Percentiles rank a stretch among this genome's conserved stretches.
These are phyloP conservation scores for Brachirus orientalis DNA, from an alignment of 2,113 vertebrate species.

Conservation along the genomic window DNA sequence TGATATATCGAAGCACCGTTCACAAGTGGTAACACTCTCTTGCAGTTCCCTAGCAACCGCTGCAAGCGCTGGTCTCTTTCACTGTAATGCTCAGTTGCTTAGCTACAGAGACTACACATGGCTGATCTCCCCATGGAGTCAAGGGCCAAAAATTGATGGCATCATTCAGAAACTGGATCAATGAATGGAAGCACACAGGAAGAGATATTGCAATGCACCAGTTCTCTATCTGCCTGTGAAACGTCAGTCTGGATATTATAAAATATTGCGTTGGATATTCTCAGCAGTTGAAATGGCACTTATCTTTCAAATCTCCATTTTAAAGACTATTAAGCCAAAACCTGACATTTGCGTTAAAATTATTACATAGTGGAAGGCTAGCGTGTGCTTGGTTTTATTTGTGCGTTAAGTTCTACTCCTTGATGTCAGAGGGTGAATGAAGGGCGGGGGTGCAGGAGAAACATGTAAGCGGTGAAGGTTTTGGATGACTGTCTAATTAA, in stretches of 20 bases:
- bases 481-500: conserved; percentile 70
- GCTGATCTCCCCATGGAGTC: conserved; percentile 68
- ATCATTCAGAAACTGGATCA: conserved; percentile 66
- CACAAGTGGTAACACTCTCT: conserved; percentile 82
- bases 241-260: conserved; percentile 11
- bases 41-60: conserved; percentile 87
- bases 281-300: background rate
- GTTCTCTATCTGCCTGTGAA: conserved; percentile 6
- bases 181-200: conserved; percentile 42
- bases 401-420: conserved; percentile 23
- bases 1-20: conserved; percentile 79
- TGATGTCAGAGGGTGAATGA: conserved; percentile 62
- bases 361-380: conserved; percentile 12
- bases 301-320: background rate
- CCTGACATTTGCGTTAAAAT: conserved; percentile 11
- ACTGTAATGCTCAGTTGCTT: conserved; percentile 84
- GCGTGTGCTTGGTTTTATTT: conserved; percentile 21
- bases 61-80: conserved; percentile 75
- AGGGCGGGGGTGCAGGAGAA: conserved; percentile 55
- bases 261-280: conserved; percentile 6
- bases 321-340: conserved; percentile 13
- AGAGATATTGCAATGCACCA: conserved; percentile 20
- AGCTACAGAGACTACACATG: conserved; percentile 80
- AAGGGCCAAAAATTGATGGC: conserved; percentile 55
- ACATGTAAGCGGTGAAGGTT: conserved; percentile 34